These are phyloP conservation scores for Bovichtus diacanthus DNA, from an alignment of 2,797 vertebrate genomes.

Conservation along the genomic window DNA sequence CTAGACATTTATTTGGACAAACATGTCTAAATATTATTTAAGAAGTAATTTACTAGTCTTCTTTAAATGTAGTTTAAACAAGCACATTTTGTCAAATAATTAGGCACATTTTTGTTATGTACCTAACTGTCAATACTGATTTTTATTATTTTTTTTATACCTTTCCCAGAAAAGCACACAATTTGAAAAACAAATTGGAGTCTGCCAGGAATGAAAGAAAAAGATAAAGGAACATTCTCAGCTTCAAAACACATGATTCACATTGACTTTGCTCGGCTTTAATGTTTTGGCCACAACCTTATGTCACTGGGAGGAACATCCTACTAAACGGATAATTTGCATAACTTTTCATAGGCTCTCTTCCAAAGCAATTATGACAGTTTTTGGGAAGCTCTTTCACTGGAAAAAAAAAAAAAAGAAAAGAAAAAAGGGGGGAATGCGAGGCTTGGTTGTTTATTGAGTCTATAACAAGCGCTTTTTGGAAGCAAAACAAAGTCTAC, in stretches of 20 bases:
- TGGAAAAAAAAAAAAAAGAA: slow-evolving; percentile 27
- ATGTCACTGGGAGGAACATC: slow-evolving; percentile 41
- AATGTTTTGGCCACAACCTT: slow-evolving; percentile 39
- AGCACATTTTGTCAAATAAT: background rate
- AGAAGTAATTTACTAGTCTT: background rate
- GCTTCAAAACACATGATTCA: slow-evolving; percentile 25
- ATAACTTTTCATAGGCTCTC: slow-evolving; percentile 50
- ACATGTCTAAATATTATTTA: background rate
- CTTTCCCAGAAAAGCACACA: slow-evolving; percentile 5
- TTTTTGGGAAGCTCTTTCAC: slow-evolving; percentile 41
- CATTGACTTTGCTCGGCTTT: slow-evolving; percentile 31
- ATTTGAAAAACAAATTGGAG: background rate
- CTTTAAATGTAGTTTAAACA: background rate
- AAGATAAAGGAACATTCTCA: background rate
- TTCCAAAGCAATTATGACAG: slow-evolving; percentile 58
- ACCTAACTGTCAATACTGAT: background rate
- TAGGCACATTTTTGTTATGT: background rate
- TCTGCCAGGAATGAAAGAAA: slow-evolving; percentile 20
- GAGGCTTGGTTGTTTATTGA: slow-evolving; percentile 60
- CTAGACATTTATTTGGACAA: background rate
- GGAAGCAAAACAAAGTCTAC: slow-evolving; percentile 70
- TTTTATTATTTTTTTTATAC: background rate
- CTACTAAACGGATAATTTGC: slow-evolving; percentile 47
- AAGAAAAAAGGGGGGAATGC: too few relatives aligned
- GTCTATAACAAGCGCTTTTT: slow-evolving; percentile 66